Evolutionary conservation across 2,797 vertebrate species (phyloP).

Genomic region (Poecilia velifera): DNA sequence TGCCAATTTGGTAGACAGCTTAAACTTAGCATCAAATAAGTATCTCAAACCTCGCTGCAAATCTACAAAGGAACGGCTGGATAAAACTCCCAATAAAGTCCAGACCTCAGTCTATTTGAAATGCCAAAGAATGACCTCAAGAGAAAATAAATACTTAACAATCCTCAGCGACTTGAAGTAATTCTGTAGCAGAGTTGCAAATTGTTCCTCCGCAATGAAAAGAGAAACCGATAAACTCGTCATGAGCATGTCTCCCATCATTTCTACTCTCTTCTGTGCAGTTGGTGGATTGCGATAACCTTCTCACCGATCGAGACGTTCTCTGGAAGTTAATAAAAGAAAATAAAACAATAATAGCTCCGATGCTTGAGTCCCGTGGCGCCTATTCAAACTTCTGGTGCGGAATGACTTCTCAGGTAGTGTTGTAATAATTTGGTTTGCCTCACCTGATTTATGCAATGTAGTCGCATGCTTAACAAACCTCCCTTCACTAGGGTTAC

Average conservation of each 20-base stretch:
- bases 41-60: not conserved
- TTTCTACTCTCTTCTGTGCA: constrained; percentile 53
- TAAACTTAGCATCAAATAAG: not conserved
- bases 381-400: constrained; percentile 98
- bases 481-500: constrained; percentile 84
- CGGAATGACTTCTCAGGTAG: constrained; percentile 93
- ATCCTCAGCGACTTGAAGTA: not conserved
- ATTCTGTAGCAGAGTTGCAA: not conserved
- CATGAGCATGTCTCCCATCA: not conserved
- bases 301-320: constrained; percentile 86
- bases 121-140: not conserved
- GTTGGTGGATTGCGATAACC: constrained; percentile 89
- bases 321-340: constrained; percentile 87
- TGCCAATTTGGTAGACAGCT: not conserved
- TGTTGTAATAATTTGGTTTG: not conserved
- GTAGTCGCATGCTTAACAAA: constrained; percentile 13
- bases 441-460: not conserved
- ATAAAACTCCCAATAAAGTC: not conserved
- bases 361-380: constrained; percentile 92
- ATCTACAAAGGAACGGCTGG: not conserved
- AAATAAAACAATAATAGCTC: constrained; percentile 91
- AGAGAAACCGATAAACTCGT: not conserved
- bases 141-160: not conserved
- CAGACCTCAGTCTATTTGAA: not conserved
- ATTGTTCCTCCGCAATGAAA: not conserved